Base-by-base conservation (phyloP, 1,140 invertebrate species). In the Andricus grossulariae region DNA sequence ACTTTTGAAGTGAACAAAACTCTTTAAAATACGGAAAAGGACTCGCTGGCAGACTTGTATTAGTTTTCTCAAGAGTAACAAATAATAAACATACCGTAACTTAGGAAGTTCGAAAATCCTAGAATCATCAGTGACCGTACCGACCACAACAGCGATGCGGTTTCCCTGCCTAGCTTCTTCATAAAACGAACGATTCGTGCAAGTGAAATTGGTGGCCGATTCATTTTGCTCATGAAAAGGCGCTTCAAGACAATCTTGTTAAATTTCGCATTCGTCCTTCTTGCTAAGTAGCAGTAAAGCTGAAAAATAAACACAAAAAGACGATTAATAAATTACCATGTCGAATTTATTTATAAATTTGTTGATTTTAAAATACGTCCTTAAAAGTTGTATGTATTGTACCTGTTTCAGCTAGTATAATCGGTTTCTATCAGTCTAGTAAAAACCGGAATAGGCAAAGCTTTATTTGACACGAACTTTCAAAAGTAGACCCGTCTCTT, bases 221-320 rank as follows among this genome's bases (percentile, higher is more conserved):
- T 96, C 83, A 96, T 99, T 89, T 95, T 96, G 88, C 98, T 98
- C 99, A 99, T 99, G 92, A 98, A 99, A 80, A 99, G 93, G 82
- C 99, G 94, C 88, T 96, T 97, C 86, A 99, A 90, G 54, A 99
- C 94, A 80, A 99, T 98, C 90, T 95, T 95, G 92, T 99, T 99
- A 92, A 99, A 99, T 92, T 99, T 99, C 75, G 96, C 92, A 89
- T 95, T 95, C 51, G 98, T 99, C 90, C 98, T 95, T 82, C 98
- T 94, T 57, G 98, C 98, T 93, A 99, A 93, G 92, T 97, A 99
- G 84, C 98, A 95, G 93, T 99, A 99, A 50, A 99, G 92, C 98
- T 99, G 89, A 83, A 94, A 84, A 81, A 88, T 75, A 83, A 19
- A 78, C 66, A 77, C 66, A 75, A 25, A 74, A 25, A 78, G 83